Evolutionary conservation across 2,888 invertebrate genomes (phyloP).

Genomic region (Mechanitis messenoides): DNA sequence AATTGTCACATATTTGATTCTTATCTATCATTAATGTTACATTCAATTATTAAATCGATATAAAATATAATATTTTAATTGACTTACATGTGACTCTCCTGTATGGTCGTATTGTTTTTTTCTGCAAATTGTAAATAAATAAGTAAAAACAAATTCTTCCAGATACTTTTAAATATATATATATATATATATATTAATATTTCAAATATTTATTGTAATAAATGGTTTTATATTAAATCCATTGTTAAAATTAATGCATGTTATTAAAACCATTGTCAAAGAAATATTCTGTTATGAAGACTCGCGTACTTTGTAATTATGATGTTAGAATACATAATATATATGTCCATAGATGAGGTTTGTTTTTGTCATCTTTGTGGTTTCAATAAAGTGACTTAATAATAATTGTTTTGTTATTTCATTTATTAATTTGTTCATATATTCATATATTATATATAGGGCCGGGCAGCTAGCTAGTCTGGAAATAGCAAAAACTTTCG

Average conservation of each 20-base stretch:
- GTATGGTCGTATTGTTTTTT: not conserved
- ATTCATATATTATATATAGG: no score
- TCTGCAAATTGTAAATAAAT: slow-evolving; percentile 2
- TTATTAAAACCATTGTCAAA: not conserved
- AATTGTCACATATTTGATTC: not conserved
- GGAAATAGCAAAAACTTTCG: no score
- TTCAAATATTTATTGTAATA: not conserved
- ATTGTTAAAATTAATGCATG: not conserved
- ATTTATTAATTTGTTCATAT: not conserved
- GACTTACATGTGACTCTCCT: no score
- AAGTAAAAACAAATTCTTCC: not conserved
- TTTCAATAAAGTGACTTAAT: slow-evolving; percentile 74
- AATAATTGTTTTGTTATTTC: slow-evolving; percentile 37
- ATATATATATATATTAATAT: not conserved
- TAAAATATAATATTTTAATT: no score
- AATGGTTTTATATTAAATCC: slow-evolving; percentile 8
- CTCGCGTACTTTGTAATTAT: slow-evolving; percentile 7
- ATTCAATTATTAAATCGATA: no score
- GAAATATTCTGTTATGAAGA: slow-evolving; percentile 1
- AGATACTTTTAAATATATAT: not conserved
- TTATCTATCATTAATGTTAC: not conserved
- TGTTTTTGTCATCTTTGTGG: slow-evolving; percentile 69
- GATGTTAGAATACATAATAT: slow-evolving; percentile 4
- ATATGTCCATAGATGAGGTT: slow-evolving; percentile 70
- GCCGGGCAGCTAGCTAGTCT: no score